Conservation (phyloP, 23 tunicate genomes). For the Diplosoma virens region DNA sequence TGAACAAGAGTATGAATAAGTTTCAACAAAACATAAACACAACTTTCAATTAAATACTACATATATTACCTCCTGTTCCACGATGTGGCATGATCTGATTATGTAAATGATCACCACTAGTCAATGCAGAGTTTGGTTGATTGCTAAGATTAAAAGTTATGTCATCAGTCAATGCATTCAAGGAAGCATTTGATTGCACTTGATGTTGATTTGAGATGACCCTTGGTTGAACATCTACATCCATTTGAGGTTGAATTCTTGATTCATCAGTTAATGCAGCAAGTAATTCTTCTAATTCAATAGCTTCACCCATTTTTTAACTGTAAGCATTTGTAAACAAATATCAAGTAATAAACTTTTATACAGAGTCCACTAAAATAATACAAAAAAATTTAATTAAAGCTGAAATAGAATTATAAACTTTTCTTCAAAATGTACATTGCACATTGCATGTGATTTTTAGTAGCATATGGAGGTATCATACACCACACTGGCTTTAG, state of each 20-base stretch:
- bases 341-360: background rate
- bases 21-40: too few species aligned
- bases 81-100: background rate
- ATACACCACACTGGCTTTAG: too few species aligned
- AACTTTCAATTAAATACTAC: background rate
- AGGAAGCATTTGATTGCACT: background rate
- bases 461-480: too few species aligned
- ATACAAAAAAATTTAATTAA: background rate
- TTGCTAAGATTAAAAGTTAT: background rate
- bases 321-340: background rate
- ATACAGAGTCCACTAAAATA: background rate
- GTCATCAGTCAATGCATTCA: background rate
- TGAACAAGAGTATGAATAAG: too few species aligned
- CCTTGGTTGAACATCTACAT: background rate
- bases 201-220: background rate
- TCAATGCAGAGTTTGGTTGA: background rate
- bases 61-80: background rate
- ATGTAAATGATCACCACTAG: background rate
- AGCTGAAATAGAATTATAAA: background rate
- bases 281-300: constrained; percentile 43
- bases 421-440: background rate
- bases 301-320: constrained; percentile 34
- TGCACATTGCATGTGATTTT: background rate
- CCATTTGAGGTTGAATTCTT: constrained; percentile 1
- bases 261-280: constrained; percentile 41